Evolutionary conservation across 2,888 invertebrate genomes (phyloP), one percentile per base, ranked within the genome.

Genomic region (Sisyra nigra): DNA sequence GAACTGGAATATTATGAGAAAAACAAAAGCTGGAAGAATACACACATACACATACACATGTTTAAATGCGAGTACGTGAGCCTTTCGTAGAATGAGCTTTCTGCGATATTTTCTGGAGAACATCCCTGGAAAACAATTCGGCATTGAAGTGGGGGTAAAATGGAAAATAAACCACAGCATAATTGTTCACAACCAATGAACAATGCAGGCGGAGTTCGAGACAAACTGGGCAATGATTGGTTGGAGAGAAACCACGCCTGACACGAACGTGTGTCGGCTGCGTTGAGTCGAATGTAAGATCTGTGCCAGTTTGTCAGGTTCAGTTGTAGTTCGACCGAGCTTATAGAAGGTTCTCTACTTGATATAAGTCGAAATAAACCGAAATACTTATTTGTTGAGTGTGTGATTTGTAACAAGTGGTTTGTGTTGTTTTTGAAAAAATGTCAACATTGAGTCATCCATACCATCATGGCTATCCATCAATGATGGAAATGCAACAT

Each of bases 131-230:
- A 34, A 34, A 34, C 34, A 34, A 11, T 14, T 38, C n/a, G 24
- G 24, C 24, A 7, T 24, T 24, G 24, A 17, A 19, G 38, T 38
- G 19, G 38, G 38, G 38, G 11, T 38, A 38, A 17, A 10, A 38
- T 19, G 19, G 34, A 34, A 41, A 29, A 41, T 30, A 41, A 41
- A 41, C 34, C 18, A 33, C 30, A 41, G 34, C 11, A 34, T 15
- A 30, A 41, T 41, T 41, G 41, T 41, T 19, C 34, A n/a, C 41
- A 13, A 41, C 41, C 41, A 41, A 41, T 41, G 41, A 41, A 41
- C 35, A 41, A 41, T 47, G 49, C 46, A 48, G 50, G 50, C 47
- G 48, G 40, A 48, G 48, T 46, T 44, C 46, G 45, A 40, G 38
- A 41, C 35, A 19, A 44, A 49, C 50, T 50, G 51, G 48, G 45